Base-by-base conservation (phyloP, 2,888 invertebrate species). In the Achlya flavicornis region DNA sequence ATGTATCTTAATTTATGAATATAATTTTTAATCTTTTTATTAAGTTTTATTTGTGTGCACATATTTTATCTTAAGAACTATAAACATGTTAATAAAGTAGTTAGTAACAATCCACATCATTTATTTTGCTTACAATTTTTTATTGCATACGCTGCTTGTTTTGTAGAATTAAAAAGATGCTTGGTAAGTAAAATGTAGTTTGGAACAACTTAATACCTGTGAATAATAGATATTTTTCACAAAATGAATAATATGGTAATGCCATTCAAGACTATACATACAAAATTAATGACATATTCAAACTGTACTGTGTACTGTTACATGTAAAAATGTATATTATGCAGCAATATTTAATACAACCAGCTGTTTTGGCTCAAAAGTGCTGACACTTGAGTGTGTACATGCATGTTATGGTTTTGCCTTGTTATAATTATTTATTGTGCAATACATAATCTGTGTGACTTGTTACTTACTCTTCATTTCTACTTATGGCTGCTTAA, bases 31-130 rank as follows among this genome's bases (percentile, higher is more conserved):
- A 59, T 16, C 14, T 35, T n/a, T 16, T 16, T 4, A 19, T 53
- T 19, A 53, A 19, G 19, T 35, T 43, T 60, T 60, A 41, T 26
- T 19, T 60, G 5, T 60, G 8, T 60, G 60, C 60, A 60, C 43
- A 41, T 26, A n/a, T 61, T 73, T 70, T 67, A 48, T 61, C 61
- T 64, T 63, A 53, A 48, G 48, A 48, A 48, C 16, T 48, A 38
- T 38, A 16, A 53, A 19, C 19, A 65, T 68, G 67, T 68, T 48
- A 71, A 71, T 73, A 69, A 69, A 71, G 65, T 71, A 69, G 70
- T 64, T 71, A 63, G 72, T 71, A 68, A 71, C 65, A 66, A 65
- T 70, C 67, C 61, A 12, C 41, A 63, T 72, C 63, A 65, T 70
- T 64, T 68, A 61, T 66, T 64, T 77, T 68, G 71, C 69, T 75